A percentile compares a stretch with the other conserved stretches of the same genome.
phyloP scores from a whole-genome alignment of 2,888 invertebrate species.

The Cylindroiulus punctatus region DNA sequence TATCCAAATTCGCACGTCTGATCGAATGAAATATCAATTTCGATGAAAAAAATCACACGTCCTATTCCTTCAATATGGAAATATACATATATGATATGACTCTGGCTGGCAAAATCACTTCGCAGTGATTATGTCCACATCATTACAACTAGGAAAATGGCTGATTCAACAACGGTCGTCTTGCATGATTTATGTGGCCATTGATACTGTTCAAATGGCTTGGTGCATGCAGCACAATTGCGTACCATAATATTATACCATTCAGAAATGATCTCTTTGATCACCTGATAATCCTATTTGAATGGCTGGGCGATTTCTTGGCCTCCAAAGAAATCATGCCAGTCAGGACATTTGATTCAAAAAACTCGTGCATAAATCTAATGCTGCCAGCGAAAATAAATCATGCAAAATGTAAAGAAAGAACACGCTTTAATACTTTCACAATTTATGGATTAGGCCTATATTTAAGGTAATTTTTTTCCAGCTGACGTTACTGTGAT shows the following conservation, averaged over 20 bases:
- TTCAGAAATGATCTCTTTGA: background rate
- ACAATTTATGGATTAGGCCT: no score
- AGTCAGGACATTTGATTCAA: no score
- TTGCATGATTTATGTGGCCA: background rate
- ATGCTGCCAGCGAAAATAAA: background rate
- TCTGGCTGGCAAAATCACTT: background rate
- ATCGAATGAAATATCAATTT: background rate
- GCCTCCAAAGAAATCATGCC: background rate
- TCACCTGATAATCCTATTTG: background rate
- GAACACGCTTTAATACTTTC: background rate
- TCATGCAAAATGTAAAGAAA: background rate
- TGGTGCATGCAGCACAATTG: background rate
- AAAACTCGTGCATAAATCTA: background rate
- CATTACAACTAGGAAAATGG: background rate
- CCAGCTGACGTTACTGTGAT: no score
- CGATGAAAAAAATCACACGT: background rate
- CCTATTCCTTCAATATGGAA: background rate
- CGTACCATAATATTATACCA: background rate
- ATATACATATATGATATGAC: background rate
- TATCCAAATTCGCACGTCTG: background rate
- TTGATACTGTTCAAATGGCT: background rate
- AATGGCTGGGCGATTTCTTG: background rate
- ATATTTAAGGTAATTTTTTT: no score
- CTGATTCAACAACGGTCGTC: slow-evolving; percentile 26
- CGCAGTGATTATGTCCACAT: slow-evolving; percentile 2